Percentiles rank a stretch among this genome's conserved stretches.
Conservation (phyloP, 2,113 vertebrate genomes). For the Ptilonorhynchus violaceus region DNA sequence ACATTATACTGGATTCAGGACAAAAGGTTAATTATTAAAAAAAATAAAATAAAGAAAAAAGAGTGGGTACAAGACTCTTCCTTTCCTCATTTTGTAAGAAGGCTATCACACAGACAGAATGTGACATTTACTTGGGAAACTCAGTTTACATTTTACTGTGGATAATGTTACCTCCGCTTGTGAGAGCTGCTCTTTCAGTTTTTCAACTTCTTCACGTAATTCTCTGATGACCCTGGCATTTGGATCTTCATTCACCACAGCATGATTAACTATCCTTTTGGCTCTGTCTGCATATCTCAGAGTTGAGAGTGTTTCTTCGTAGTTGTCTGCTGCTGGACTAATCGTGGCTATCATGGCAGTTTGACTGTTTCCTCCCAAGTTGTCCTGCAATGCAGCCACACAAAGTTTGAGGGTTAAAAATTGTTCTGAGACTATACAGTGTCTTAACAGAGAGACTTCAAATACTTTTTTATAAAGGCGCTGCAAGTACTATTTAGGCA, state of each 20-base stretch:
- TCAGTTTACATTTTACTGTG: neutral
- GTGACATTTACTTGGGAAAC: neutral
- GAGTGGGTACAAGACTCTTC: neutral
- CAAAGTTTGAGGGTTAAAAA: neutral
- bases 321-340: slow-evolving; percentile 96
- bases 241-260: slow-evolving; percentile 95
- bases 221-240: slow-evolving; percentile 96
- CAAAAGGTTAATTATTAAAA: neutral
- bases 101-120: neutral
- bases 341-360: slow-evolving; percentile 98
- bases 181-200: slow-evolving; percentile 90
- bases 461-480: neutral
- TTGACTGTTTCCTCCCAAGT: slow-evolving; percentile 97
- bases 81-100: neutral
- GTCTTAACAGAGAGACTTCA: neutral
- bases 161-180: slow-evolving; percentile 87
- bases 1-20: neutral
- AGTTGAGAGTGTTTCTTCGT: slow-evolving; percentile 96
- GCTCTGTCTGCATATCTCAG: slow-evolving; percentile 94
- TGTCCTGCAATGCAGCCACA: slow-evolving; percentile 80
- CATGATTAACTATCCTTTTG: slow-evolving; percentile 96
- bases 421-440: neutral
- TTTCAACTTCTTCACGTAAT: slow-evolving; percentile 95
- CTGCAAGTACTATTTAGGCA: neutral
- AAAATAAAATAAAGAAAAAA: neutral